Conservation (phyloP, 2,888 invertebrate genomes). For the Scaptomyza reducta region DNA sequence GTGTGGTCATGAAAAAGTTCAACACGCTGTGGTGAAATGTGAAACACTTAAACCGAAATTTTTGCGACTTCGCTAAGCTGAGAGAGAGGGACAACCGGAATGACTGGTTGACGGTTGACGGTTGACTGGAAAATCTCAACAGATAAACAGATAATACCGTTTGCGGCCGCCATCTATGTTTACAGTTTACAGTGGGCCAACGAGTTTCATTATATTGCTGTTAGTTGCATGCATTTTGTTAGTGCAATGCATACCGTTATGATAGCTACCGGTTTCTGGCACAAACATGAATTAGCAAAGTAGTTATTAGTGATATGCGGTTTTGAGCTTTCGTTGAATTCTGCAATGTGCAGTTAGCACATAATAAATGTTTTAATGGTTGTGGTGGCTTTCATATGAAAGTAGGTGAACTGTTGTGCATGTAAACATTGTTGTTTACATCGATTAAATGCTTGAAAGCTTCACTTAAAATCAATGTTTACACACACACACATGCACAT, state of each 20-base stretch:
- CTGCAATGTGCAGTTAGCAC: not conserved
- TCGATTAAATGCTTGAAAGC: not conserved
- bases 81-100: slow-evolving; percentile 6
- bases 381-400: not conserved
- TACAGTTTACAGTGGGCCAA: not conserved
- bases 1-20: slow-evolving; percentile 53
- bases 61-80: slow-evolving; percentile 45
- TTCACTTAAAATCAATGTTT: not conserved
- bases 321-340: not conserved
- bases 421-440: slow-evolving; percentile 26
- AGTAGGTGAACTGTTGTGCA: not conserved
- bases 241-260: not conserved
- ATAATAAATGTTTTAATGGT: not conserved
- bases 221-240: not conserved
- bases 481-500: not conserved
- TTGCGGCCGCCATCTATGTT: slow-evolving; percentile 11
- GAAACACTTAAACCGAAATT: slow-evolving; percentile 28
- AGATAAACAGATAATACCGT: slow-evolving; percentile 13
- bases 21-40: slow-evolving; percentile 59
- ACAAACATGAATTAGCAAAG: not conserved
- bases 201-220: not conserved
- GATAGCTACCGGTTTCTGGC: not conserved
- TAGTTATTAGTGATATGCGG: not conserved
- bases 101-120: not conserved
- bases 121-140: slow-evolving; percentile 25